These are phyloP conservation scores for Rhyacophila brunnea DNA, from an alignment of 1,140 invertebrate species.

Conservation along the genomic window DNA sequence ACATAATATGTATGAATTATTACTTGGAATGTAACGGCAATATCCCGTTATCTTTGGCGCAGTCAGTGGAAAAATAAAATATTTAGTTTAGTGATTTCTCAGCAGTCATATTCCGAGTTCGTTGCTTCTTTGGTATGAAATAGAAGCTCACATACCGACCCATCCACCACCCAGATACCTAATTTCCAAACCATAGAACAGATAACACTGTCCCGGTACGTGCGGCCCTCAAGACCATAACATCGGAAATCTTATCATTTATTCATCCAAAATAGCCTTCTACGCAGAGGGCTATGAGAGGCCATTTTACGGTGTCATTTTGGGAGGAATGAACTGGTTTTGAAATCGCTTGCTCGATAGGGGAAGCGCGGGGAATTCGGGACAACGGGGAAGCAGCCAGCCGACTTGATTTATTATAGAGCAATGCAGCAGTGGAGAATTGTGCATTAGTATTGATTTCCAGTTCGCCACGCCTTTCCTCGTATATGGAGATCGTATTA, in stretches of 20 bases:
- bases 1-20: too few relatives aligned
- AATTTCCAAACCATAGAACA: slow-evolving; percentile 36
- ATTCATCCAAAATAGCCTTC: not conserved
- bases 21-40: too few relatives aligned
- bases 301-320: slow-evolving; percentile 2
- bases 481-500: slow-evolving; percentile 21
- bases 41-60: too few relatives aligned
- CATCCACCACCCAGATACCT: slow-evolving; percentile 34
- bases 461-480: slow-evolving; percentile 46
- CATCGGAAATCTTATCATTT: too few relatives aligned
- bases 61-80: too few relatives aligned
- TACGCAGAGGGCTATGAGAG: not conserved
- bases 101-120: not conserved
- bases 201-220: slow-evolving; percentile 22
- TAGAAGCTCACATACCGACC: slow-evolving; percentile 10
- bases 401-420: slow-evolving; percentile 55
- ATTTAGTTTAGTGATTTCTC: too few relatives aligned
- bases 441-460: slow-evolving; percentile 59
- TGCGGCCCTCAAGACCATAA: too few relatives aligned
- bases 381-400: slow-evolving; percentile 44
- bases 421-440: slow-evolving; percentile 50
- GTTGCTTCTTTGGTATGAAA: slow-evolving; percentile 14
- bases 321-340: slow-evolving; percentile 11
- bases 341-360: slow-evolving; percentile 11
- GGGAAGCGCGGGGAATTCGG: slow-evolving; percentile 36